Evolutionary conservation across 1,140 invertebrate species (phyloP).

Genomic region (Ooceraea biroi): DNA sequence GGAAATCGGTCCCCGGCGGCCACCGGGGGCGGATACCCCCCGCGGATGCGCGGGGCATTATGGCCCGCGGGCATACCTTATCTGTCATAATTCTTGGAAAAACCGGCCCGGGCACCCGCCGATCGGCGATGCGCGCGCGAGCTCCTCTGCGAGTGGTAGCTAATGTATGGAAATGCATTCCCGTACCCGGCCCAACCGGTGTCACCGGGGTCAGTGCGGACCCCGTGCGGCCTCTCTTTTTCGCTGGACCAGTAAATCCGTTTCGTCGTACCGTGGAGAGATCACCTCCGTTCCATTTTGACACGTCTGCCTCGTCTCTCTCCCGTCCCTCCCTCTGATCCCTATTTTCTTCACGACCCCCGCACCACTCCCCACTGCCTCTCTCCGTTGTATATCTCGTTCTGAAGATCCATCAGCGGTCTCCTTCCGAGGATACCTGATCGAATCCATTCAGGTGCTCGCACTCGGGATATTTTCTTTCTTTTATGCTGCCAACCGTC

Average conservation of each 20-base stretch:
- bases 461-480: slow-evolving; percentile 2
- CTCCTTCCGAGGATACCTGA: slow-evolving; percentile 12
- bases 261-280: slow-evolving; percentile 67
- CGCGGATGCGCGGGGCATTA: slow-evolving; percentile 22
- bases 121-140: neutral
- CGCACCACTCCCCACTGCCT: neutral
- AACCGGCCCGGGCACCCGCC: slow-evolving; percentile 29
- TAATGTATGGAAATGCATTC: slow-evolving; percentile 80
- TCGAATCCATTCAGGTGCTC: slow-evolving; percentile 14
- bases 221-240: slow-evolving; percentile 37
- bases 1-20: slow-evolving; percentile 21
- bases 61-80: slow-evolving; percentile 37
- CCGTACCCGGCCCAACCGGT: slow-evolving; percentile 65
- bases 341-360: neutral
- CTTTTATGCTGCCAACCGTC: slow-evolving; percentile 3
- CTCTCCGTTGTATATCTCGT: neutral
- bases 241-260: slow-evolving; percentile 78
- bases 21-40: slow-evolving; percentile 54
- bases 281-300: slow-evolving; percentile 66
- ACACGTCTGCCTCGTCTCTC: slow-evolving; percentile 54
- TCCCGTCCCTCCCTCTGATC: neutral
- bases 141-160: slow-evolving; percentile 41
- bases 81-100: slow-evolving; percentile 75
- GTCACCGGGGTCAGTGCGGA: slow-evolving; percentile 72
- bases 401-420: neutral